Evolutionary conservation across 1,140 invertebrate genomes (phyloP).

Genomic region (Sitodiplosis mosellana): DNA sequence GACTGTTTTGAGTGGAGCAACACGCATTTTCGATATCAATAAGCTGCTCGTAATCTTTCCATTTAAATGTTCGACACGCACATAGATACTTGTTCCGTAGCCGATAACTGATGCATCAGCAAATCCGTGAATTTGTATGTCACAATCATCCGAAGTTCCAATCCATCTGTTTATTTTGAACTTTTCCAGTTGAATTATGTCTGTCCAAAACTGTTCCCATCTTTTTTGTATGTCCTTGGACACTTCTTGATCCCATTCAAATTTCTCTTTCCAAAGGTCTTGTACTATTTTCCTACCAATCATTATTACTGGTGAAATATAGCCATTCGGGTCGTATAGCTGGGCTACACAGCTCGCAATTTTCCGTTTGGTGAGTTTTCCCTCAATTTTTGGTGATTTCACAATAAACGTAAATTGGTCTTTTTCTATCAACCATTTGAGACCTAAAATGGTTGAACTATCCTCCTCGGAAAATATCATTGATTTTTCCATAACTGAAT

Average conservation of each 20-base stretch:
- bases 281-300: conserved; percentile 21
- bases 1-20: conserved; percentile 21
- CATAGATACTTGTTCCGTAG: conserved; percentile 16
- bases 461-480: neutral
- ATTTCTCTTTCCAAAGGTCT: conserved; percentile 12
- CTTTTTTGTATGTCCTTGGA: conserved; percentile 8
- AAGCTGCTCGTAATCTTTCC: conserved; percentile 7
- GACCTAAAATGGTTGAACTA: neutral
- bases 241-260: conserved; percentile 22
- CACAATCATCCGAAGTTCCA: neutral
- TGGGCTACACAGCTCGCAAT: conserved; percentile 5
- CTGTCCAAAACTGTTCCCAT: neutral
- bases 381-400: neutral
- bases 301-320: conserved; percentile 18
- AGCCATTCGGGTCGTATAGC: conserved; percentile 11
- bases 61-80: conserved; percentile 3
- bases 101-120: conserved; percentile 13
- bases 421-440: conserved; percentile 9
- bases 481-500: neutral
- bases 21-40: conserved; percentile 17
- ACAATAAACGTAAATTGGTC: conserved; percentile 14
- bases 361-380: no score
- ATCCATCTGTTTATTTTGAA: neutral
- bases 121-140: conserved; percentile 13
- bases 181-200: neutral